Evolutionary conservation across 1,140 invertebrate genomes (phyloP).

Genomic region (Saccostrea glomerata): DNA sequence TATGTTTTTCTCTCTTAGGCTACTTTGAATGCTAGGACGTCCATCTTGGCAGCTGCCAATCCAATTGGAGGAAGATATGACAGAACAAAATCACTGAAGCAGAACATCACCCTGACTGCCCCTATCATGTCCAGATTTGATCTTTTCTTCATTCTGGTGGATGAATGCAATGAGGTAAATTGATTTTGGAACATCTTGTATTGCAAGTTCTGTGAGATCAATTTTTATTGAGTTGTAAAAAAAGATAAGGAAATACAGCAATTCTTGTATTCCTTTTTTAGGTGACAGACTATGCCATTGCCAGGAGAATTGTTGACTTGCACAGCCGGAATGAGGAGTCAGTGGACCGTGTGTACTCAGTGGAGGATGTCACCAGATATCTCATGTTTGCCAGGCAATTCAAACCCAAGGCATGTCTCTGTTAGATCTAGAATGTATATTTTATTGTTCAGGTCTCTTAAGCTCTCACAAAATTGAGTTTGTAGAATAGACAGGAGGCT

Average conservation of each 20-base stretch:
- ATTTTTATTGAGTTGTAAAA: too few relatives aligned
- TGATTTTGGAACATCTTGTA: neutral
- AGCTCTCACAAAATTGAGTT: too few relatives aligned
- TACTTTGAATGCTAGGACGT: constrained; percentile 97
- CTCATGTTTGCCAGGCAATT: constrained; percentile 98
- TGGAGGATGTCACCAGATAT: constrained; percentile 89
- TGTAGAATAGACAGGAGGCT: too few relatives aligned
- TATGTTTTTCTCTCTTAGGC: constrained; percentile 78
- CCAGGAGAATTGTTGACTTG: constrained; percentile 95
- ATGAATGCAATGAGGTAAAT: constrained; percentile 93
- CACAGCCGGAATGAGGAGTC: constrained; percentile 90
- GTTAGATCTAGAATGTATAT: neutral
- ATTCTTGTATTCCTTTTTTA: constrained; percentile 57
- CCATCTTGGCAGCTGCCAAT: constrained; percentile 98
- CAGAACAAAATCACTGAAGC: constrained; percentile 94
- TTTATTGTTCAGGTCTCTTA: too few relatives aligned
- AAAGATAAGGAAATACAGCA: too few relatives aligned
- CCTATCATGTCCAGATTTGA: constrained; percentile 99
- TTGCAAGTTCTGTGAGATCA: too few relatives aligned
- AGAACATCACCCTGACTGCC: constrained; percentile 95
- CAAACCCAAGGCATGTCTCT: constrained; percentile 90
- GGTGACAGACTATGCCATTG: constrained; percentile 96
- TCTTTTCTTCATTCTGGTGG: constrained; percentile 98
- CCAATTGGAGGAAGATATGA: constrained; percentile 98
- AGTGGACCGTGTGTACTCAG: constrained; percentile 82